Conservation (phyloP, 2,888 invertebrate genomes). For the Protonemura montana region DNA sequence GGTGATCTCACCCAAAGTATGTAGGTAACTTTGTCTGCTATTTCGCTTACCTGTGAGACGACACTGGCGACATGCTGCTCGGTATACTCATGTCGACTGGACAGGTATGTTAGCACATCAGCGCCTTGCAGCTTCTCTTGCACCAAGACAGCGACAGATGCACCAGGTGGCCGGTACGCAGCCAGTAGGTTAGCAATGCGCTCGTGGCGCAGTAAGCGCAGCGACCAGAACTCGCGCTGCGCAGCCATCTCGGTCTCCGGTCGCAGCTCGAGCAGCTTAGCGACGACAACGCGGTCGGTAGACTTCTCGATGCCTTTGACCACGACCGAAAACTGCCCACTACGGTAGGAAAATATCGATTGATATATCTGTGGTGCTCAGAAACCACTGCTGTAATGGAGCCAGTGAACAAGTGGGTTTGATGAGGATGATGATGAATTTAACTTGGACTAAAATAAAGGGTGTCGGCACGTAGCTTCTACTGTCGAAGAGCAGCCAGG, state of each 20-base stretch:
- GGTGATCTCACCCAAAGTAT: no score
- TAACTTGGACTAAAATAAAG: no score
- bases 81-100: conserved; percentile 87
- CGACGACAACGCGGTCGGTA: conserved; percentile 78
- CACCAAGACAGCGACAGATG: conserved; percentile 73
- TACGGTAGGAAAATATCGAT: no score
- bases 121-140: conserved; percentile 90
- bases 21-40: no score
- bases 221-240: conserved; percentile 82
- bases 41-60: conserved; percentile 77
- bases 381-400: no score
- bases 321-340: conserved; percentile 87
- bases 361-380: no score
- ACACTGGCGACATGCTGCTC: conserved; percentile 92
- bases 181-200: conserved; percentile 79
- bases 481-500: no score
- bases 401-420: no score
- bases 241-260: conserved; percentile 72
- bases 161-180: conserved; percentile 73
- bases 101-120: conserved; percentile 87
- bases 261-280: conserved; percentile 79
- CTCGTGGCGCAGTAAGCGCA: conserved; percentile 85
- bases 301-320: conserved; percentile 81
- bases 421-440: no score
- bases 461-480: no score